A percentile compares a stretch with the other conserved stretches of the same genome.
Evolutionary conservation across 2,113 vertebrate species (phyloP).

Genomic region (Romanogobio albipinnatus): DNA sequence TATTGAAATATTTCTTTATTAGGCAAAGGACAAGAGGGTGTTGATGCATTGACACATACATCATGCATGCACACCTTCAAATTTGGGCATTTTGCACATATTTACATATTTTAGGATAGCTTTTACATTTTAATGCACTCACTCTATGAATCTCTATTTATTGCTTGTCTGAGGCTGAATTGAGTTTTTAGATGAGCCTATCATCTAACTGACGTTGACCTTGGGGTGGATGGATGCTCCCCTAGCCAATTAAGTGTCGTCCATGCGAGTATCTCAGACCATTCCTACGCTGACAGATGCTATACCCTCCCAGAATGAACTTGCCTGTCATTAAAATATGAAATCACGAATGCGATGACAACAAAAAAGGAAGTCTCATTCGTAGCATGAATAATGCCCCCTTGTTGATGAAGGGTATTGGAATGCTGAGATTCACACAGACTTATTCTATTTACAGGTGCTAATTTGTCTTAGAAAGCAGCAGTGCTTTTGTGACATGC

Average conservation of each 20-base stretch:
- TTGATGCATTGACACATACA: neutral
- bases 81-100: conserved; percentile 32
- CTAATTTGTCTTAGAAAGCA: conserved; percentile 17
- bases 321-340: neutral
- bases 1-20: conserved; percentile 36
- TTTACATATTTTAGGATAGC: conserved; percentile 41
- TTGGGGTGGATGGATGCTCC: conserved; percentile 17
- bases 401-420: neutral
- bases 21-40: conserved; percentile 37
- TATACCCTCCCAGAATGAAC: neutral
- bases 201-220: neutral
- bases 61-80: conserved; percentile 39
- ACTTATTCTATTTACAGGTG: conserved; percentile 1
- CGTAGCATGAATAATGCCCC: neutral
- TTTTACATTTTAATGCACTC: conserved; percentile 51
- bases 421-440: neutral
- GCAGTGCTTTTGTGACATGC: neutral
- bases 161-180: conserved; percentile 3
- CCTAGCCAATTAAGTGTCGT: neutral
- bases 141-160: conserved; percentile 31
- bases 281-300: conserved; percentile 6
- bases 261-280: neutral
- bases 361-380: neutral
- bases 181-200: conserved; percentile 10
- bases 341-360: neutral